Evolutionary conservation across 2,888 invertebrate genomes (phyloP), one percentile per base, ranked within the genome.

Genomic region (Spodoptera picta): DNA sequence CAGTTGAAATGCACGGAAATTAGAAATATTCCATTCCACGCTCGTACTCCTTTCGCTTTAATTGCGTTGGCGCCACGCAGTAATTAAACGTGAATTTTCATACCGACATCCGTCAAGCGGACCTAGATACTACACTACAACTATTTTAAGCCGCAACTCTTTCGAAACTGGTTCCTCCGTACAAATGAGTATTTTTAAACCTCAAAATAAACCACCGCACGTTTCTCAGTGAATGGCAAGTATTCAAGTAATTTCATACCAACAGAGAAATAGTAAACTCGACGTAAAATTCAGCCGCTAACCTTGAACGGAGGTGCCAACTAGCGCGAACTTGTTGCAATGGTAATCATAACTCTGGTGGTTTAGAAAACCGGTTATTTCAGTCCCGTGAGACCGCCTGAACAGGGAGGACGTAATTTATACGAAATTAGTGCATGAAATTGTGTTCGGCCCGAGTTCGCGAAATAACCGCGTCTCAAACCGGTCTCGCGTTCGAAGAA

Each of bases 311-410:
- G 80, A 84, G 82, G 84, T 83, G 83, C 82, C 82, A 82, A 84
- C 79, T 80, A 65, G 70, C 83, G 81, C 82, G 83, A 84, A 84
- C 86, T 84, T 79, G 77, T 77, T 73, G 79, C 73, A 80, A 75
- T 80, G 79, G 79, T 81, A 81, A 81, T 83, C 75, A 84, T 83
- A 86, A 84, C 83, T 83, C 79, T 83, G 82, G 78, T 77, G 84
- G 79, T 85, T 83, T 85, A 86, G 82, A 83, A 85, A 90, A 91
- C 92, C 87, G 89, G 90, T 91, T 88, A 87, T 91, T 91, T 91
- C 90, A 92, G 92, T 92, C 84, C 83, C 83, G 85, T 86, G 87
- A 82, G 85, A 87, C 83, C 83, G 83, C 86, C 90, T 90, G 88
- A 89, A 86, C 88, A 82, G 90, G 84, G 82, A 84, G 87, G 90